These are phyloP conservation scores for Bembecia ichneumoniformis DNA, from an alignment of 2,888 invertebrate genomes.

Conservation along the genomic window DNA sequence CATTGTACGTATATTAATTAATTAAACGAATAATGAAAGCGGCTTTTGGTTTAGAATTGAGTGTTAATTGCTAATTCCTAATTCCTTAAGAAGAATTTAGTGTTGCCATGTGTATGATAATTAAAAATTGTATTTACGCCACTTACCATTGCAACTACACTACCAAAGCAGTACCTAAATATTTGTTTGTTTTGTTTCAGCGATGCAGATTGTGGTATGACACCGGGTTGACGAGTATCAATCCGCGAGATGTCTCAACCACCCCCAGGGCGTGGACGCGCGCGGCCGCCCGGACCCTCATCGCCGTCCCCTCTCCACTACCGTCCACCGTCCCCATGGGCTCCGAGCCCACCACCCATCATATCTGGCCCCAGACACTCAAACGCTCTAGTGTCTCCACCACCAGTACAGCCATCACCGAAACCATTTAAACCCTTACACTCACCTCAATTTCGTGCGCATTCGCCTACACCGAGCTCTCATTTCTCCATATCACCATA, in stretches of 20 bases:
- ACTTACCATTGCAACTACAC: too few species aligned
- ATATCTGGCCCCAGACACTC: slow-evolving; percentile 75
- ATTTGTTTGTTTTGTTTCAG: slow-evolving; percentile 44
- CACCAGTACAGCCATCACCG: slow-evolving; percentile 72
- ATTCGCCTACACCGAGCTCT: slow-evolving; percentile 61
- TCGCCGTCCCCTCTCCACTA: slow-evolving; percentile 76
- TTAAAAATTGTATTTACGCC: too few species aligned
- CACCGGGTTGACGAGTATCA: slow-evolving; percentile 67
- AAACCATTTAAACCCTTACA: slow-evolving; percentile 64
- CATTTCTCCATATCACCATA: slow-evolving; percentile 67
- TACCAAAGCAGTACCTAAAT: too few species aligned
- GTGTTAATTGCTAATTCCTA: too few species aligned
- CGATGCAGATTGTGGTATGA: slow-evolving; percentile 67
- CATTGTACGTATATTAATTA: too few species aligned
- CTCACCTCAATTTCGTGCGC: slow-evolving; percentile 61
- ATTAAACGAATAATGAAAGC: too few species aligned
- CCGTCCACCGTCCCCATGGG: slow-evolving; percentile 83
- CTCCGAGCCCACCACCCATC: slow-evolving; percentile 81
- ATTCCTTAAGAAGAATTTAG: too few species aligned
- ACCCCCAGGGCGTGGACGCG: slow-evolving; percentile 64
- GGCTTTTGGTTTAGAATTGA: too few species aligned
- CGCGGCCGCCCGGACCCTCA: slow-evolving; percentile 54
- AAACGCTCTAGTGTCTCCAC: slow-evolving; percentile 67
- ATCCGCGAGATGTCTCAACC: slow-evolving; percentile 70
- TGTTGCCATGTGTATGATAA: too few species aligned